phyloP scores from a whole-genome alignment of 2,888 invertebrate genomes.

The Clostera curtula region DNA sequence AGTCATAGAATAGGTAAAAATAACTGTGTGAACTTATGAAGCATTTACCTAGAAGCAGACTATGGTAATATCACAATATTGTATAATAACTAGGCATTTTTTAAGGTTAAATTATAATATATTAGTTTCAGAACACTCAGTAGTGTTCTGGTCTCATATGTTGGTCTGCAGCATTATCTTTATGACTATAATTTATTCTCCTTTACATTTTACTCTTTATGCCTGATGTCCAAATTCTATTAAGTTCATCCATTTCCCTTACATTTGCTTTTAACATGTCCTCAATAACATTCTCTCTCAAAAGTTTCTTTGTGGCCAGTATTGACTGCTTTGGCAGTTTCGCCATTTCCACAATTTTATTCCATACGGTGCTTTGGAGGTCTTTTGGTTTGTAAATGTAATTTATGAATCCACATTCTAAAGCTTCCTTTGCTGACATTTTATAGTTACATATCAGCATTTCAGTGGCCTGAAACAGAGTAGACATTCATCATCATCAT shows the following conservation, averaged over 20 bases:
- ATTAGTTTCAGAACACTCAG: constrained; percentile 4
- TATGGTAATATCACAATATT: not conserved
- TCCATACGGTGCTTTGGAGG: constrained; percentile 76
- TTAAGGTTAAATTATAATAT: not conserved
- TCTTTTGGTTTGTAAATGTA: constrained; percentile 81
- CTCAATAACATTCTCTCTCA: constrained; percentile 75
- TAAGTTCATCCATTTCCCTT: constrained; percentile 79
- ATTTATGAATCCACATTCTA: constrained; percentile 84
- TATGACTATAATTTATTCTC: constrained; percentile 8
- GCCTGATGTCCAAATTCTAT: constrained; percentile 77
- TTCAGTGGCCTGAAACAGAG: constrained; percentile 67
- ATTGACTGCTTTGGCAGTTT: constrained; percentile 75
- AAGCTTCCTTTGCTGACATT: constrained; percentile 86
- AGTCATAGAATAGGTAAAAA: no score
- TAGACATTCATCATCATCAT: no score
- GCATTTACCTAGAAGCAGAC: no score
- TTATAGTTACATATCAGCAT: constrained; percentile 82
- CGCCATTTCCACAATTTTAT: constrained; percentile 71
- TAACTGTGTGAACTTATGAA: no score
- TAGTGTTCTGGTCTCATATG: constrained; percentile 5
- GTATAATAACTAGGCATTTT: not conserved
- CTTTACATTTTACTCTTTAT: constrained; percentile 31
- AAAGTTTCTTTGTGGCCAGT: constrained; percentile 80
- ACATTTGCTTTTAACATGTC: constrained; percentile 79
- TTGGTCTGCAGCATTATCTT: no score